Conservation (phyloP, 53 echinoderm and acorn worm species). For the Paracentrotus lividus region DNA sequence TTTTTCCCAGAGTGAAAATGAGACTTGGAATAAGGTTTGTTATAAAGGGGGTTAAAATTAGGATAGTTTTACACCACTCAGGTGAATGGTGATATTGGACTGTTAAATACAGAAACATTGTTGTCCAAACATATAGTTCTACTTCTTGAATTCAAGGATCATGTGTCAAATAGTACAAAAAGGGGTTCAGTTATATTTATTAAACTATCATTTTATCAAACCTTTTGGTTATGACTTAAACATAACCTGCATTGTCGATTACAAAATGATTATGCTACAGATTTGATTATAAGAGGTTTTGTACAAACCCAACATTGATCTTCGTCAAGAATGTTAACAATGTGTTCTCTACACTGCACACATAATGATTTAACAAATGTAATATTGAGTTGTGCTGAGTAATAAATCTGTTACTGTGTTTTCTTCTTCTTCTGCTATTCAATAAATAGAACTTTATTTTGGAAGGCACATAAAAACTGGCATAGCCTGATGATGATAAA, state of each 20-base stretch:
- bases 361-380: neutral
- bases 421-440: slow-evolving; percentile 56
- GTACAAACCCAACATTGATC: neutral
- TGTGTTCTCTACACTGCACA: slow-evolving; percentile 23
- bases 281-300: neutral
- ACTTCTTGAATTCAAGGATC: too few relatives aligned
- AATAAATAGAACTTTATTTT: slow-evolving; percentile 68
- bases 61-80: too few relatives aligned
- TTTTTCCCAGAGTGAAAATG: too few relatives aligned
- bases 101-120: too few relatives aligned
- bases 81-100: too few relatives aligned
- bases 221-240: neutral
- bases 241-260: neutral
- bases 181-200: too few relatives aligned
- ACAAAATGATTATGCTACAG: neutral
- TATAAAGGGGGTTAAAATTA: too few relatives aligned
- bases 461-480: slow-evolving; percentile 71
- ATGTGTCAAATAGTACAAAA: too few relatives aligned
- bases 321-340: slow-evolving; percentile 2
- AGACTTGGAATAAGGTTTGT: too few relatives aligned
- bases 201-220: too few relatives aligned
- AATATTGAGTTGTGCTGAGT: slow-evolving; percentile 17
- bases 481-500: slow-evolving; percentile 41
- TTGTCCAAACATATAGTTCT: too few relatives aligned
- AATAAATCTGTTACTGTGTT: neutral